phyloP scores from a whole-genome alignment of 1,140 invertebrate genomes.

The Megathymus violae region DNA sequence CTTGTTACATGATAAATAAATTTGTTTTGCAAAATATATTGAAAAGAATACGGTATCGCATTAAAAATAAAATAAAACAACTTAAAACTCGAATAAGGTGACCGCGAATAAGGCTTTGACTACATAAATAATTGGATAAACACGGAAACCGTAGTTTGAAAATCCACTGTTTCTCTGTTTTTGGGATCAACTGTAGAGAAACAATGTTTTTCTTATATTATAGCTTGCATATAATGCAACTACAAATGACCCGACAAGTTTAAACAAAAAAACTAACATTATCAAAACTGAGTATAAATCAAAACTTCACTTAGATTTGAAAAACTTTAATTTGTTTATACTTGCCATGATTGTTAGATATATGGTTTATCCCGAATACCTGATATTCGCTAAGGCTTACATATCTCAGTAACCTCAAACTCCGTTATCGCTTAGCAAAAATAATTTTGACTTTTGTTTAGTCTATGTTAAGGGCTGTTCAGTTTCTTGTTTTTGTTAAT shows the following conservation, averaged over 20 bases:
- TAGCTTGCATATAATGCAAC: slow-evolving; percentile 6
- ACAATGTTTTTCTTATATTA: neutral
- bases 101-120: neutral
- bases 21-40: too few species aligned
- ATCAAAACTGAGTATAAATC: too few species aligned
- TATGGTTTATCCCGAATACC: slow-evolving; percentile 1
- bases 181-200: neutral
- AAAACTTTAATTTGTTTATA: slow-evolving; percentile 9
- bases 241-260: neutral
- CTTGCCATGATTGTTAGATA: slow-evolving; percentile 3
- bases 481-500: slow-evolving; percentile 1
- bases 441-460: neutral
- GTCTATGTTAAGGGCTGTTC: neutral
- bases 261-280: too few species aligned
- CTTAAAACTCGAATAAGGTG: too few species aligned
- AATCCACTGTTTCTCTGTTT: neutral
- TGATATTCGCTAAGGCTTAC: slow-evolving; percentile 30
- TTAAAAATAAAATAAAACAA: too few species aligned
- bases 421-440: slow-evolving; percentile 28
- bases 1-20: too few species aligned
- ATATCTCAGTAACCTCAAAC: slow-evolving; percentile 2
- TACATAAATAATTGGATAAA: slow-evolving; percentile 2
- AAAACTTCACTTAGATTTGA: neutral
- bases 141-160: slow-evolving; percentile 19
- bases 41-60: too few species aligned